Percentiles rank a stretch among this genome's conserved stretches.
phyloP scores from a whole-genome alignment of 2,797 vertebrate species.

The Chlorospingus semifuscus region DNA sequence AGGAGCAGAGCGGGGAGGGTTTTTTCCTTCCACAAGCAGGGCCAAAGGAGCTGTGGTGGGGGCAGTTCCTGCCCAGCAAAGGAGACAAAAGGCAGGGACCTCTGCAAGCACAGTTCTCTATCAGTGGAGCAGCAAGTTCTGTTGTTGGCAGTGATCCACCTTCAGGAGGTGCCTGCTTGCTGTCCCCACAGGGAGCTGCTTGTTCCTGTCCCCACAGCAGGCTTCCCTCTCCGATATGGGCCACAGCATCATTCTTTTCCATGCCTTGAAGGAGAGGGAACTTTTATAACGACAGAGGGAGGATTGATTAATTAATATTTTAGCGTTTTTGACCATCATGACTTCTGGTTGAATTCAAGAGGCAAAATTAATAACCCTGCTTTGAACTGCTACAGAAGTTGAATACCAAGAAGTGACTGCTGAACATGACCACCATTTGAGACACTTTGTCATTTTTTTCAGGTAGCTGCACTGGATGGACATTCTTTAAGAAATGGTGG shows the following conservation, averaged over 20 bases:
- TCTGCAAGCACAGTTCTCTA: not conserved
- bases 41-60: not conserved
- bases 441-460: not conserved
- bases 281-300: rapidly evolving
- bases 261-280: not conserved
- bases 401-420: not conserved
- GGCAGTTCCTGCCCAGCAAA: not conserved
- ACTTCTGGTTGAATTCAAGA: not conserved
- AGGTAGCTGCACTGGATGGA: not conserved
- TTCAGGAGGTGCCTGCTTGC: not conserved
- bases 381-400: not conserved
- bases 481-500: not conserved
- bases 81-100: not conserved
- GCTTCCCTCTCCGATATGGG: not conserved
- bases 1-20: not conserved
- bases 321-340: not conserved
- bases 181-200: not conserved
- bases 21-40: not conserved
- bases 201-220: not conserved
- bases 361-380: not conserved
- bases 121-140: not conserved
- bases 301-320: not conserved
- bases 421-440: rapidly evolving
- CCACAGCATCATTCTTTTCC: not conserved
- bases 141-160: not conserved